A percentile compares a stretch with the other conserved stretches of the same genome.
phyloP scores from a whole-genome alignment of 2,888 invertebrate genomes.

The Seira sanloemensis region DNA sequence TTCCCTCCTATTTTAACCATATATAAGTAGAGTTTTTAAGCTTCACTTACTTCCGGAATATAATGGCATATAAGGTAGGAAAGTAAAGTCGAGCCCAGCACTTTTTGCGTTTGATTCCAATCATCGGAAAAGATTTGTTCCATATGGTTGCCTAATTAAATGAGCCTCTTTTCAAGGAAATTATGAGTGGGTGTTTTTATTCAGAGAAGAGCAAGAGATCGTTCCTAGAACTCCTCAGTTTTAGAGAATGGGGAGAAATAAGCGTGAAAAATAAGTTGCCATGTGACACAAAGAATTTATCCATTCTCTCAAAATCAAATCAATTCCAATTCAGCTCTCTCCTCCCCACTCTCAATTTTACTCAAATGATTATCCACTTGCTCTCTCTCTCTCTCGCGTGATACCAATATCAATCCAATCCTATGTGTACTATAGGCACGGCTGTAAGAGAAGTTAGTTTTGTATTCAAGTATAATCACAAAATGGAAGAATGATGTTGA shows the following conservation, averaged over 20 bases:
- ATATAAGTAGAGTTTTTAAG: neutral
- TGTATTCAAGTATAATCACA: no score
- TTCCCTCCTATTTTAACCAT: neutral
- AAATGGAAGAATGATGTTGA: slow-evolving; percentile 3
- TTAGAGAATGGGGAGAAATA: slow-evolving; percentile 8
- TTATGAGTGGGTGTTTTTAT: neutral
- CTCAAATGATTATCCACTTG: slow-evolving; percentile 13
- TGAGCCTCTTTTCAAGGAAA: slow-evolving; percentile 3
- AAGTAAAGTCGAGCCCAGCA: no score
- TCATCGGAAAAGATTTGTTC: slow-evolving; percentile 8
- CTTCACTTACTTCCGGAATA: no score
- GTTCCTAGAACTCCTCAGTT: neutral
- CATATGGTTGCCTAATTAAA: slow-evolving; percentile 29
- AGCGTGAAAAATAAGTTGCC: slow-evolving; percentile 7
- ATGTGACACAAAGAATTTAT: neutral
- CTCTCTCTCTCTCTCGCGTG: neutral
- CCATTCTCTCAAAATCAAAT: slow-evolving; percentile 2
- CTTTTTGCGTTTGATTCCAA: no score
- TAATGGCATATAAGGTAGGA: neutral
- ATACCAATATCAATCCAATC: neutral
- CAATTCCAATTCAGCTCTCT: slow-evolving; percentile 12
- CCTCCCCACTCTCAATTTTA: neutral
- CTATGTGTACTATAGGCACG: no score
- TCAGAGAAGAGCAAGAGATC: neutral
- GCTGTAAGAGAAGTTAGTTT: no score